phyloP scores from a whole-genome alignment of 2,113 vertebrate genomes.

The sheep (Ovis aries) region DNA sequence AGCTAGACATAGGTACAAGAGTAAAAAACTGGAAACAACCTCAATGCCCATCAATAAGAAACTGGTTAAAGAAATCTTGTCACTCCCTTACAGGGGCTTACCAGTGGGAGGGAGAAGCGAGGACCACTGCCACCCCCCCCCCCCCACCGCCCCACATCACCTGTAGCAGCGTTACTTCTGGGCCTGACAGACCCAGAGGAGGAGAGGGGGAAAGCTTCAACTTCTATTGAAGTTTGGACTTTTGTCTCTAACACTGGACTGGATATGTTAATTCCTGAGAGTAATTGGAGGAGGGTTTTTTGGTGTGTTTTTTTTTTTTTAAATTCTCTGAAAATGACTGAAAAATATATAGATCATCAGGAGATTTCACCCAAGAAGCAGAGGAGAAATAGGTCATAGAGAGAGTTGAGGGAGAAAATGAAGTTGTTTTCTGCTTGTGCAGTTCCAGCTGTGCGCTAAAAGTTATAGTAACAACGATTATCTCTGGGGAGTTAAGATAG shows the following conservation, averaged over 20 bases:
- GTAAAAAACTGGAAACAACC: neutral
- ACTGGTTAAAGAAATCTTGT: neutral
- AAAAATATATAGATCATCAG: neutral
- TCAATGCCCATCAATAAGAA: neutral
- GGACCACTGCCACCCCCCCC: too few relatives aligned
- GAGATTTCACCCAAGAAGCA: neutral
- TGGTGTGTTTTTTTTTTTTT: neutral
- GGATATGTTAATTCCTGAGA: neutral
- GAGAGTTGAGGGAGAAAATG: neutral
- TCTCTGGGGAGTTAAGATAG: neutral
- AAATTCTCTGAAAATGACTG: neutral
- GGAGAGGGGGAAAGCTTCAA: neutral
- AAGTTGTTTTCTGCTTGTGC: slow-evolving; percentile 29
- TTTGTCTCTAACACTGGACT: neutral
- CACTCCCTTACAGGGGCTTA: neutral
- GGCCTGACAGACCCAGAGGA: neutral
- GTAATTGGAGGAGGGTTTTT: neutral
- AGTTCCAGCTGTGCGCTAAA: neutral
- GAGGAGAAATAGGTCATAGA: neutral
- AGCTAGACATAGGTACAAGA: neutral
- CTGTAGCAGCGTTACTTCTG: neutral
- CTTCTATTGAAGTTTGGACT: neutral
- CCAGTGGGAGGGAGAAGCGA: neutral
- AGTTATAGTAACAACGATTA: neutral
- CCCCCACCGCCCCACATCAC: too few relatives aligned